Conservation (phyloP, 2,888 invertebrate species). For the Schizaphis graminum region DNA sequence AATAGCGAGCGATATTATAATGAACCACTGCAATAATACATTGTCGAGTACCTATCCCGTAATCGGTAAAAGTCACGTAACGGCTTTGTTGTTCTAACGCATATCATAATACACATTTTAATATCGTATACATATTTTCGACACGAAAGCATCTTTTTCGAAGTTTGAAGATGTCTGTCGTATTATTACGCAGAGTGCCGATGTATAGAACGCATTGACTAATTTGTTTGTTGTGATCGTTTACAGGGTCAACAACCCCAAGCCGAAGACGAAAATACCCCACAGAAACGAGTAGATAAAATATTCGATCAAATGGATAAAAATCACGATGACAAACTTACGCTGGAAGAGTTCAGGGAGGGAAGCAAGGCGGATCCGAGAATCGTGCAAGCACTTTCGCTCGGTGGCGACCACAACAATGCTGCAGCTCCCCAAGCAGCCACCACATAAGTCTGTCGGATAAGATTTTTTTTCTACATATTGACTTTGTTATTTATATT, state of each 20-base stretch:
- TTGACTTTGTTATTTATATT: slow-evolving; percentile 10
- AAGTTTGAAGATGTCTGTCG: not conserved
- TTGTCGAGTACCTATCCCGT: not conserved
- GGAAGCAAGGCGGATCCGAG: slow-evolving; percentile 98
- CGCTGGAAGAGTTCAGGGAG: slow-evolving; percentile 95
- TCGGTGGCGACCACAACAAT: slow-evolving; percentile 78
- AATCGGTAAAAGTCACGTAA: not conserved
- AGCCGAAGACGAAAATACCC: slow-evolving; percentile 91
- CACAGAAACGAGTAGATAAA: slow-evolving; percentile 96
- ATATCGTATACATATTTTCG: not conserved
- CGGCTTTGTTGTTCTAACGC: not conserved
- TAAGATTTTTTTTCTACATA: not conserved
- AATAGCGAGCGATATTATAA: not conserved
- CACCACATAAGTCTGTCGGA: not conserved
- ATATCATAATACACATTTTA: not conserved
- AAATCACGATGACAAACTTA: slow-evolving; percentile 96
- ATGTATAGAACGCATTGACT: not conserved
- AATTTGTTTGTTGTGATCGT: slow-evolving; percentile 7
- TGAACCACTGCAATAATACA: not conserved
- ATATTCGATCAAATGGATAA: slow-evolving; percentile 99
- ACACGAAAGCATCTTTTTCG: not conserved
- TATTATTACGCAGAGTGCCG: not conserved
- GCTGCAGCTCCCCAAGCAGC: slow-evolving; percentile 28
- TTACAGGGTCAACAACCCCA: slow-evolving; percentile 89
- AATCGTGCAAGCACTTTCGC: slow-evolving; percentile 94